Evolutionary conservation across 2,797 vertebrate species (phyloP).

Genomic region (Hylomyscus alleni): DNA sequence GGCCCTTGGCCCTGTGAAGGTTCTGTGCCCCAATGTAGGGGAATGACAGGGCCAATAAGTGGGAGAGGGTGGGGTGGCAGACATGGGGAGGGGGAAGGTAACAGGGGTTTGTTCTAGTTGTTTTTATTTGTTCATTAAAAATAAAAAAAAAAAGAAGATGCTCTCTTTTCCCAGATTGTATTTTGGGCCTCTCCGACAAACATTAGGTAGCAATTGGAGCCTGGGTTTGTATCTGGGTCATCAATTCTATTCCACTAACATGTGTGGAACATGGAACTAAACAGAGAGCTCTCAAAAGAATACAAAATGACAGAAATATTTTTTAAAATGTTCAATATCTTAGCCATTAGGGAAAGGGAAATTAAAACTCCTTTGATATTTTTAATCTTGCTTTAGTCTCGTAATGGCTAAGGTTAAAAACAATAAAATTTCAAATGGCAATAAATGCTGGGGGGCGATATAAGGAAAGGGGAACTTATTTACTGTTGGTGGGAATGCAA

Average conservation of each 20-base stretch:
- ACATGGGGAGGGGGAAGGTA: too few species aligned
- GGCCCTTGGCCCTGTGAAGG: too few species aligned
- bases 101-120: too few species aligned
- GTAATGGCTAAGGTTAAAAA: background rate
- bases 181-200: background rate
- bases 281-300: background rate
- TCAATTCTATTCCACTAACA: background rate
- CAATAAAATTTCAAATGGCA: background rate
- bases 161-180: background rate
- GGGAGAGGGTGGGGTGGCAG: too few species aligned
- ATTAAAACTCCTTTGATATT: background rate
- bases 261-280: background rate
- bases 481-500: background rate
- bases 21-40: too few species aligned
- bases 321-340: background rate
- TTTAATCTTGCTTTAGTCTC: background rate
- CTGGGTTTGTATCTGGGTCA: background rate
- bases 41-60: too few species aligned
- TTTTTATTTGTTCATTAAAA: too few species aligned
- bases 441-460: background rate
- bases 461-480: background rate
- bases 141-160: too few species aligned
- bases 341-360: background rate
- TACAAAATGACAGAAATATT: background rate
- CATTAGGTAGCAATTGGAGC: background rate